These are phyloP conservation scores for Psilopogon haemacephalus DNA, from an alignment of 2,113 vertebrate genomes.

Conservation along the genomic window DNA sequence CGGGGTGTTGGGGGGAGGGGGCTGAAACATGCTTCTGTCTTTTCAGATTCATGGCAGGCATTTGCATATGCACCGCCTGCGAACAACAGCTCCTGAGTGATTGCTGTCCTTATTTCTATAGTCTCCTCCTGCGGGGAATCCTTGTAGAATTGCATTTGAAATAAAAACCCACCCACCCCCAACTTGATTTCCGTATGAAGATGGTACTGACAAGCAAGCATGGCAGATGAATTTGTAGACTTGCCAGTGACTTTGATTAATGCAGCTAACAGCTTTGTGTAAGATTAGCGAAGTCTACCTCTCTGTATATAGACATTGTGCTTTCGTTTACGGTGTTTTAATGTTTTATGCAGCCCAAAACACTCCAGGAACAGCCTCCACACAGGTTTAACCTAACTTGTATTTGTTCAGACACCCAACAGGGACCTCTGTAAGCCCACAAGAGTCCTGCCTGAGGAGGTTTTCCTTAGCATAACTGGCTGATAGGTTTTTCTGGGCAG, in stretches of 20 bases:
- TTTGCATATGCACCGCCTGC: not conserved
- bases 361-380: not conserved
- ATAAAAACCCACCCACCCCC: not conserved
- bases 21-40: not conserved
- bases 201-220: not conserved
- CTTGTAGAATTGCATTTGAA: not conserved
- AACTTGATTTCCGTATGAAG: not conserved
- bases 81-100: not conserved
- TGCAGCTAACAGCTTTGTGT: not conserved
- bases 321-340: not conserved
- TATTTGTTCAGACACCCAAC: not conserved
- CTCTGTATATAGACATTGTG: not conserved
- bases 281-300: not conserved
- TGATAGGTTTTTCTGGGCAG: not conserved
- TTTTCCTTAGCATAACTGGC: not conserved
- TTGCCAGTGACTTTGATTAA: not conserved
- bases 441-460: not conserved
- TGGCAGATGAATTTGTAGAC: not conserved
- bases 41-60: conserved; percentile 8
- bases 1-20: too few relatives aligned
- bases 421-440: rapidly evolving
- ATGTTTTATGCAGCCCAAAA: not conserved
- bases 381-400: not conserved
- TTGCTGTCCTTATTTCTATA: not conserved
- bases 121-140: not conserved